Evolutionary conservation across 2,113 vertebrate genomes (phyloP), one percentile per base, ranked within the genome.

Genomic region (Mirza zaza): DNA sequence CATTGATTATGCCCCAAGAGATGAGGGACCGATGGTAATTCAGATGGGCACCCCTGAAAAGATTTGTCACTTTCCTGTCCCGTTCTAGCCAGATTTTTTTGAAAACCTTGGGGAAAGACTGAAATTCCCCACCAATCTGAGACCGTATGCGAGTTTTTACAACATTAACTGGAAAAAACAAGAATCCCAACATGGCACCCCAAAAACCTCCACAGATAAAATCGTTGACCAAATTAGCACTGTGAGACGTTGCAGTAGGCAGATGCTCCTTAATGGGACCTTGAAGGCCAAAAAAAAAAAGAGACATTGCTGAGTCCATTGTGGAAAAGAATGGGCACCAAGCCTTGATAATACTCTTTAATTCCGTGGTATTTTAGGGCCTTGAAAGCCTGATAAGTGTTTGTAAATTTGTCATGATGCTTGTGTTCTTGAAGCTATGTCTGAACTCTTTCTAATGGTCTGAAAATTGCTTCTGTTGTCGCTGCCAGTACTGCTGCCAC

Each of bases 1-100:
- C 99, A 79, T 99, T 99, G 98, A 99, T 99, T 98, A 99, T 99
- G 29, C 99, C 99, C 99, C 99, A 99, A 50, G 99, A 99, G 80
- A 99, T 98, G n/a, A 99, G 97, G 5, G 99, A 99, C 10, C 99
- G 99, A 68, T 99, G 99, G 97, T 99, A 99, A 98, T 99, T 99
- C 87, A 99, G 98, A 93, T 99, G 99, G 39, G 99, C 99, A 23
- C 99, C 99, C 90, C 99, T 98, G 97, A 99, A 99, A 81, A 99
- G 99, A 98, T 98, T 98, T 7, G 97, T 98, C 88, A 99, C 45
- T 86, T 99, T 99, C 89, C 99, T 98, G 21, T 99, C 99, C 48
- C 99, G 98, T 97, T 99, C 99, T 68, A 98, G 97, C 99, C 99
- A 99, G 95, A 99, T 99, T 50, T 98, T 99, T 92, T 98, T 97